Base-by-base conservation (phyloP, 2,888 invertebrate species). In the Andrena hattorfiana region DNA sequence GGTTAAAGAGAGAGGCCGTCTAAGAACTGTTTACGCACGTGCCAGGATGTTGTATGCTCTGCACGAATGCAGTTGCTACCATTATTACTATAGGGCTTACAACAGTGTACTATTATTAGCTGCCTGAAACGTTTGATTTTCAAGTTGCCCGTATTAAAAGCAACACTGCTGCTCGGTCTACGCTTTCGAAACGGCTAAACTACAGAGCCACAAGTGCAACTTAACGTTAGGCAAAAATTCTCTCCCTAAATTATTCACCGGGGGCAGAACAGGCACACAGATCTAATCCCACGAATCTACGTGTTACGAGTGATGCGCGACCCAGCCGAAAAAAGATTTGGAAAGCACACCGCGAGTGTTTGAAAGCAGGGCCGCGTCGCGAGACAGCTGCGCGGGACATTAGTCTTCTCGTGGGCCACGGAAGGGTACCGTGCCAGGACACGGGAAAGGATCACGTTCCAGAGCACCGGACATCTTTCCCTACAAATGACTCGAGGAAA, bases 401-500 rank as follows among this genome's bases (percentile, higher is more conserved):
- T 83, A 84, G 85, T 89, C 73, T 71, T 75, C 77, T 35, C 84
- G 78, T 77, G 82, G 66, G 81, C 62, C 42, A 81, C 78, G 88
- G 88, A 90, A 90, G 90, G 90, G 90, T 90, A 83, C 59, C 84
- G 69, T 54, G 56, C 30, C 85, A 87, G 89, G 89, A 89, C 87
- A 81, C 87, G 87, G 77, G 68, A 87, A 90, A 92, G 92, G 91
- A 93, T 93, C 93, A 93, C 93, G 92, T 93, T 92, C 89, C 78
- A 30, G 85, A 80, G 78, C 8, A 26, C 71, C 83, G 84, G 79
- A 70, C 77, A 75, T 81, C 88, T 42, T 89, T 87, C 78, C 64
- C 79, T 88, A 93, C 91, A 93, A 94, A 94, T 93, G 91, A 91
- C 89, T 93, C 91, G 85, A 91, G 93, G 93, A 93, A 93, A 88